A percentile compares a stretch with the other conserved stretches of the same genome.
These are phyloP conservation scores for Poecilia latipinna DNA, from an alignment of 2,113 vertebrate species.

Conservation along the genomic window DNA sequence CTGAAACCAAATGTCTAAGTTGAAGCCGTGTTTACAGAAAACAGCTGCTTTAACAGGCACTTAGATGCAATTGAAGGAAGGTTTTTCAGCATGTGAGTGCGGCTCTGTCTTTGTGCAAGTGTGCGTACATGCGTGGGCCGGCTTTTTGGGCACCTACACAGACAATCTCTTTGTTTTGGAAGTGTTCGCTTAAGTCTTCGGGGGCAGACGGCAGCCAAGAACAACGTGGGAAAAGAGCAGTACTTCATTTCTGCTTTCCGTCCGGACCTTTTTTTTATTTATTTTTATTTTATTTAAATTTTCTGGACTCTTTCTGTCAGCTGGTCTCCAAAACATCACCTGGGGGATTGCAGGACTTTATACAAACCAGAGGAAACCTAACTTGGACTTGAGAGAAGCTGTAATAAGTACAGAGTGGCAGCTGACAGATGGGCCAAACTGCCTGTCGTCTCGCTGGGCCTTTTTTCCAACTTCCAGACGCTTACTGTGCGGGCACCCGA, in stretches of 20 bases:
- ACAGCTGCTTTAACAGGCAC: constrained; percentile 75
- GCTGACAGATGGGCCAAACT: constrained; percentile 56
- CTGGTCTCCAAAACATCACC: constrained; percentile 57
- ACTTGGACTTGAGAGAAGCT: constrained; percentile 24
- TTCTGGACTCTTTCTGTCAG: constrained; percentile 54
- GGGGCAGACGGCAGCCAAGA: constrained; percentile 71
- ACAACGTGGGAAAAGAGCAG: constrained; percentile 73
- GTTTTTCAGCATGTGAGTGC: constrained; percentile 61
- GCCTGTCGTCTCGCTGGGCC: constrained; percentile 47
- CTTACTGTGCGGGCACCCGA: constrained; percentile 12
- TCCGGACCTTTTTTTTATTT: constrained; percentile 43
- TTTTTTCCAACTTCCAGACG: constrained; percentile 27
- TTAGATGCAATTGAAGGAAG: constrained; percentile 70
- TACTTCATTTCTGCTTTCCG: constrained; percentile 63
- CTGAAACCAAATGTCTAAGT: constrained; percentile 64
- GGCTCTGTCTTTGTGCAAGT: constrained; percentile 65
- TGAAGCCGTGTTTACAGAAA: constrained; percentile 71
- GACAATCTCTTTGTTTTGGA: constrained; percentile 82
- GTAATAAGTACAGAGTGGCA: constrained; percentile 49
- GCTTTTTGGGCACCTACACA: constrained; percentile 76
- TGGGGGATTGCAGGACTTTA: constrained; percentile 42
- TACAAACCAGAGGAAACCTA: constrained; percentile 19
- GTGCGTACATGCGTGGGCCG: constrained; percentile 63
- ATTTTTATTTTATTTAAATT: constrained; percentile 22
- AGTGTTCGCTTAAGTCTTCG: constrained; percentile 69